A percentile compares a stretch with the other conserved stretches of the same genome.
These are phyloP conservation scores for Astatoreochromis straeleni DNA, from an alignment of 2,113 vertebrate genomes.

Conservation along the genomic window DNA sequence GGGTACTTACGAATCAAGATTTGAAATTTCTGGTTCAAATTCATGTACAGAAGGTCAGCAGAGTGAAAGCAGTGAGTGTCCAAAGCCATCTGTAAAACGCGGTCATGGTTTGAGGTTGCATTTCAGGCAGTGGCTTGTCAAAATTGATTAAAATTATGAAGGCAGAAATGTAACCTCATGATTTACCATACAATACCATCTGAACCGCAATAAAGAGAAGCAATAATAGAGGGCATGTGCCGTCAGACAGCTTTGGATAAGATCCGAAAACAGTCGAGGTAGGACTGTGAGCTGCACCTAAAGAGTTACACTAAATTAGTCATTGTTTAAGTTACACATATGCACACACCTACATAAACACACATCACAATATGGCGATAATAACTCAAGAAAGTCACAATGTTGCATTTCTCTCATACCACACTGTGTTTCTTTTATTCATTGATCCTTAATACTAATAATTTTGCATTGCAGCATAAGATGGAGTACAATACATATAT, in stretches of 20 bases:
- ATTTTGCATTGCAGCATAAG: not conserved
- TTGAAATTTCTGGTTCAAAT: not conserved
- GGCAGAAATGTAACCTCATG: not conserved
- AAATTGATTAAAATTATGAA: not conserved
- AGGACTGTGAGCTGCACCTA: not conserved
- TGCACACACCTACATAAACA: not conserved
- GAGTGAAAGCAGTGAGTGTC: not conserved
- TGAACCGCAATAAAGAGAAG: not conserved
- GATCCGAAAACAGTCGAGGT: not conserved
- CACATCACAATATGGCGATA: not conserved
- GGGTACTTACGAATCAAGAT: not conserved
- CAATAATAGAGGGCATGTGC: not conserved
- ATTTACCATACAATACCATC: not conserved
- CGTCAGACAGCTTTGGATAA: not conserved
- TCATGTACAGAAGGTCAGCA: not conserved
- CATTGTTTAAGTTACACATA: not conserved
- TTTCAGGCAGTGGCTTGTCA: not conserved
- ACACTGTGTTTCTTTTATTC: not conserved
- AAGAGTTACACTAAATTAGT: not conserved
- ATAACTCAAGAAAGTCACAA: not conserved
- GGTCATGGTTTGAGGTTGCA: not conserved
- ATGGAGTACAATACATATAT: not conserved
- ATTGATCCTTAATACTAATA: not conserved
- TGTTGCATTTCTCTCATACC: not conserved
- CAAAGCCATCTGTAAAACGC: not conserved